A percentile compares a stretch with the other conserved stretches of the same genome.
phyloP scores from a whole-genome alignment of 2,113 vertebrate genomes.

The Dunckerocampus dactyliophorus region DNA sequence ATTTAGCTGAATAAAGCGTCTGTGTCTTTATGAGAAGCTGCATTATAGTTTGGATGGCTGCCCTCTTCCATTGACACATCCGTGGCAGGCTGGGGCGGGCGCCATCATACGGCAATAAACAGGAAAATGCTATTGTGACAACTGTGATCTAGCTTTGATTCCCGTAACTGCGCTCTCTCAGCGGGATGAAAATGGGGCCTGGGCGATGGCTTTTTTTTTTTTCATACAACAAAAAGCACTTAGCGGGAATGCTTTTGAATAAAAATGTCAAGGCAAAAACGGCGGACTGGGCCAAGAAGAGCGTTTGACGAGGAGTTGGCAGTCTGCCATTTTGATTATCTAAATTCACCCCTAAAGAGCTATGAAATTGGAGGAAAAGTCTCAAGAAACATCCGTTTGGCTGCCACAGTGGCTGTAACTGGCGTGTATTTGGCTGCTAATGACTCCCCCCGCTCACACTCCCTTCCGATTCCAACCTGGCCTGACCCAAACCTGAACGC shows the following conservation, averaged over 20 bases:
- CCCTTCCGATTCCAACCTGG: slow-evolving; percentile 40
- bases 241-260: slow-evolving; percentile 60
- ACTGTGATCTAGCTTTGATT: slow-evolving; percentile 66
- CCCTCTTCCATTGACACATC: neutral
- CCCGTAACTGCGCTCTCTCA: slow-evolving; percentile 55
- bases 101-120: slow-evolving; percentile 29
- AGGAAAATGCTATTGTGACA: slow-evolving; percentile 62
- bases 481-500: slow-evolving; percentile 34
- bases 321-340: slow-evolving; percentile 62
- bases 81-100: neutral
- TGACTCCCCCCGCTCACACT: slow-evolving; percentile 26
- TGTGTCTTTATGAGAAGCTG: neutral
- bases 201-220: slow-evolving; percentile 31
- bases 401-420: slow-evolving; percentile 46
- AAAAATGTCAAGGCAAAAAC: slow-evolving; percentile 45
- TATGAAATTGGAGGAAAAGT: slow-evolving; percentile 52
- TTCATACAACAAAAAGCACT: slow-evolving; percentile 70
- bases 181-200: slow-evolving; percentile 54
- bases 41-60: neutral
- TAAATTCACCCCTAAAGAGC: slow-evolving; percentile 61
- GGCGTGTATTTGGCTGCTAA: slow-evolving; percentile 56
- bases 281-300: slow-evolving; percentile 34
- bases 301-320: slow-evolving; percentile 61
- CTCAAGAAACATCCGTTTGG: slow-evolving; percentile 43
- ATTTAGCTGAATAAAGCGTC: neutral